Base-by-base conservation (phyloP, 2,797 vertebrate genomes). In the Clarias fuscus region DNA sequence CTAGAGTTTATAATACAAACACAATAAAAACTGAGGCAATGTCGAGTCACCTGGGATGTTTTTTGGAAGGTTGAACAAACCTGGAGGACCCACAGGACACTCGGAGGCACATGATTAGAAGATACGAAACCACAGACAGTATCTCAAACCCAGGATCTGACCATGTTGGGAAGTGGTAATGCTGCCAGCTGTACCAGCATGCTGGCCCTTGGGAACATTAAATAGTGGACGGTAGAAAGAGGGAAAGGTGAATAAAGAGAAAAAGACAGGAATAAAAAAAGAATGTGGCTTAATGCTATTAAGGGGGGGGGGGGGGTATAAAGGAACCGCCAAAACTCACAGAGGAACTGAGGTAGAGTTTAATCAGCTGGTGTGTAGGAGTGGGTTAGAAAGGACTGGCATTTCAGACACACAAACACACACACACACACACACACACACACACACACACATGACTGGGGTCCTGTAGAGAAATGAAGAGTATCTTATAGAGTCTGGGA, bases 331-430 rank as follows among this genome's bases (percentile, higher is more conserved):
- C 91, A 91, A 88, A 89, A 83, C 88, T 90, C 86, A 90, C 86
- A 89, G 86, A 90, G 48, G 79, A 83, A 85, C 90, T 86, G 83
- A 79, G 75, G 56, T 59, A 59, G 27, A 84, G 88, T 92, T 86
- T 86, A 87, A 91, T 90, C 89, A 92, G 87, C 88, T 91, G 88
- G 87, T 90, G 87, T 86, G 86, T 85, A 85, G 82, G 85, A 83
- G 85, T 90, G 81, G 53, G 30, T 67, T 82, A 24, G 81, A 37
- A 67, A 56, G 53, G 70, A 11, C 30, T 62, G 71, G 68, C 77
- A 48, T 67, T 67, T 89, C 30, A 84, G 58, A 86, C 73, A 75
- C 67, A 75, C 72, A 82, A 30, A 70, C 27, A 84, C 67, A 79
- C 81, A 85, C 30, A 82, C 30, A 82, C 61, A 82, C 71, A 71